Evolutionary conservation across 2,888 invertebrate genomes (phyloP).

Genomic region (Lochmaea crataegi): DNA sequence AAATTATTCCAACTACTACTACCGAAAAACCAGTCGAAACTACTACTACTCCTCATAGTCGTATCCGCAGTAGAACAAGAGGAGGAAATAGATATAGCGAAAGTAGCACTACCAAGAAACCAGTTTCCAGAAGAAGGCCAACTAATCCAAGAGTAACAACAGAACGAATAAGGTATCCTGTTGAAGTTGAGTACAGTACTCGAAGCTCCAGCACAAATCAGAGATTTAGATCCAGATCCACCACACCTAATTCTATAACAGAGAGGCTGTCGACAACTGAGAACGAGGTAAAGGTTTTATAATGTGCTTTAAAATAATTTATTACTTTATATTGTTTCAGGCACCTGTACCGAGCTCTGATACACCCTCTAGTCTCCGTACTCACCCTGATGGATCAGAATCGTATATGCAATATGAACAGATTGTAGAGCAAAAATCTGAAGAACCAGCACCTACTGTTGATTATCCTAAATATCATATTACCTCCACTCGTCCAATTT

Average conservation of each 20-base stretch:
- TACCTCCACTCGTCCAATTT: constrained; percentile 41
- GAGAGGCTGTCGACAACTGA: constrained; percentile 53
- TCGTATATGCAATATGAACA: constrained; percentile 56
- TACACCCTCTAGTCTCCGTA: constrained; percentile 21
- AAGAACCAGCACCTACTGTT: constrained; percentile 22
- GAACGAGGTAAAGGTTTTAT: constrained; percentile 42
- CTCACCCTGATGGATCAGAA: constrained; percentile 46
- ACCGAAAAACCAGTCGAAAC: constrained; percentile 53
- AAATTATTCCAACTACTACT: constrained; percentile 47
- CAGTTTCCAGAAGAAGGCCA: constrained; percentile 64
- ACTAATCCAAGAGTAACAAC: constrained; percentile 52
- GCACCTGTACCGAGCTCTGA: constrained; percentile 40
- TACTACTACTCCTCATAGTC: constrained; percentile 61
- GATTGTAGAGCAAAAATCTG: constrained; percentile 42
- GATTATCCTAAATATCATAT: constrained; percentile 42
- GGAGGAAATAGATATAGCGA: constrained; percentile 67
- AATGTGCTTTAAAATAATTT: background rate
- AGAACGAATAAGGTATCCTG: constrained; percentile 51
- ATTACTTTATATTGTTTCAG: constrained; percentile 31
- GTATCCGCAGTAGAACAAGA: constrained; percentile 64
- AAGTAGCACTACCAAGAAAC: constrained; percentile 56
- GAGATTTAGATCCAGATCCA: constrained; percentile 59
- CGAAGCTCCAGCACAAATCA: constrained; percentile 48
- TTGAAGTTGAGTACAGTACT: constrained; percentile 42
- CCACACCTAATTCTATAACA: constrained; percentile 47